A percentile compares a stretch with the other conserved stretches of the same genome.
Evolutionary conservation across 2,888 invertebrate genomes (phyloP).

Genomic region (Drosophila picticornis): DNA sequence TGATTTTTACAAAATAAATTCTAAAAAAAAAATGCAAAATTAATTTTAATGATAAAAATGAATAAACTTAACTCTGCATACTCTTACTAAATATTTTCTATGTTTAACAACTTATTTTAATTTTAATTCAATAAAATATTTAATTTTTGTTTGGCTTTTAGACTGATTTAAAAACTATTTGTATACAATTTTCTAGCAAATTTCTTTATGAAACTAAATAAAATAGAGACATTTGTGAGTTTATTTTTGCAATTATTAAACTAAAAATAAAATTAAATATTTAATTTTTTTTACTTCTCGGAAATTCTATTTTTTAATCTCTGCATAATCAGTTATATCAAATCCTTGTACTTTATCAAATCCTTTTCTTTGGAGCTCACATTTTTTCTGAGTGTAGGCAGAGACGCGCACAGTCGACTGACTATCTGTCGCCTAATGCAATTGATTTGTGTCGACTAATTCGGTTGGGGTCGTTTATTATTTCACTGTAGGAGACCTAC

Average conservation of each 20-base stretch:
- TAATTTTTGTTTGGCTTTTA: accelerated
- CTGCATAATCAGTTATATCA: background rate
- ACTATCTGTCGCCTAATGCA: slow-evolving; percentile 71
- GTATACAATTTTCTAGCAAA: background rate
- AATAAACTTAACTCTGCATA: background rate
- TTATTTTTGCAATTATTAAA: background rate
- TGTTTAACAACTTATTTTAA: too few species aligned
- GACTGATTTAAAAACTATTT: background rate
- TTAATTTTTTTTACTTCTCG: background rate
- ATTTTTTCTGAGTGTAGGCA: slow-evolving; percentile 1
- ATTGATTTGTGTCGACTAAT: slow-evolving; percentile 75
- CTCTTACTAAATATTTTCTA: background rate
- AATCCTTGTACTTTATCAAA: background rate
- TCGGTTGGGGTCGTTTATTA: slow-evolving; percentile 62
- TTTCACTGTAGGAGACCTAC: slow-evolving; percentile 26
- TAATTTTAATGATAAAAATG: background rate
- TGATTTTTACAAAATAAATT: background rate
- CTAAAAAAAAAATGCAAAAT: too few species aligned
- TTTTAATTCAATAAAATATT: background rate
- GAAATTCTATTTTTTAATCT: background rate
- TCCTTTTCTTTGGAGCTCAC: background rate
- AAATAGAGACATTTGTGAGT: background rate
- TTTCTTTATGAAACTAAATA: background rate
- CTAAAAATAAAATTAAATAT: background rate
- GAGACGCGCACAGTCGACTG: slow-evolving; percentile 50